phyloP scores from a whole-genome alignment of 2,797 vertebrate genomes.

The Vireo griseus region DNA sequence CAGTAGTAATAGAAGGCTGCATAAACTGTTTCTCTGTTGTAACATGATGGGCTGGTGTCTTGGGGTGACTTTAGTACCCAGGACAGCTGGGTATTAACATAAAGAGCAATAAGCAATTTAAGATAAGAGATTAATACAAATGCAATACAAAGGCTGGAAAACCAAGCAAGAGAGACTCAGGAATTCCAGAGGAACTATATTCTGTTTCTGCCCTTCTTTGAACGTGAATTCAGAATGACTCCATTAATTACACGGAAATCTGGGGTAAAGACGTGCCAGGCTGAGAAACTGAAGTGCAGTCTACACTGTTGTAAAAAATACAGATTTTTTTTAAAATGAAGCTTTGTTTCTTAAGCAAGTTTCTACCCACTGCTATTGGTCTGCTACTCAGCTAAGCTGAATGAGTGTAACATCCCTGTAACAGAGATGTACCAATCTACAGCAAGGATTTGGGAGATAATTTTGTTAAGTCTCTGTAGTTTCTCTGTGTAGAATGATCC shows the following conservation, averaged over 20 bases:
- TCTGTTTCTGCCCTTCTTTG: not conserved
- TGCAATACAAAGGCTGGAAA: not conserved
- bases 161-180: not conserved
- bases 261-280: not conserved
- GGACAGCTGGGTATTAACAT: not conserved
- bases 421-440: not conserved
- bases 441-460: not conserved
- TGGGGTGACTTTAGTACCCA: too few relatives aligned
- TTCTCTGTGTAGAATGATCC: not conserved
- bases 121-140: not conserved
- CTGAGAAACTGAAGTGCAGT: not conserved
- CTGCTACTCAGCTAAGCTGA: not conserved
- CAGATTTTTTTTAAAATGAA: not conserved
- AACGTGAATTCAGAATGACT: not conserved
- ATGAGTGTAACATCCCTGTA: not conserved
- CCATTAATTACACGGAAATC: not conserved
- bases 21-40: not conserved
- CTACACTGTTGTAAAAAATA: not conserved
- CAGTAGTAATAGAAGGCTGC: not conserved
- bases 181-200: not conserved
- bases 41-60: not conserved
- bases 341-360: not conserved
- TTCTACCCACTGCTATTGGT: not conserved
- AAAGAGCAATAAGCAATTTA: not conserved
- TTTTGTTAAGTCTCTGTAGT: not conserved